phyloP scores from a whole-genome alignment of 2,888 invertebrate species.

The Leptinotarsa peninsularis region DNA sequence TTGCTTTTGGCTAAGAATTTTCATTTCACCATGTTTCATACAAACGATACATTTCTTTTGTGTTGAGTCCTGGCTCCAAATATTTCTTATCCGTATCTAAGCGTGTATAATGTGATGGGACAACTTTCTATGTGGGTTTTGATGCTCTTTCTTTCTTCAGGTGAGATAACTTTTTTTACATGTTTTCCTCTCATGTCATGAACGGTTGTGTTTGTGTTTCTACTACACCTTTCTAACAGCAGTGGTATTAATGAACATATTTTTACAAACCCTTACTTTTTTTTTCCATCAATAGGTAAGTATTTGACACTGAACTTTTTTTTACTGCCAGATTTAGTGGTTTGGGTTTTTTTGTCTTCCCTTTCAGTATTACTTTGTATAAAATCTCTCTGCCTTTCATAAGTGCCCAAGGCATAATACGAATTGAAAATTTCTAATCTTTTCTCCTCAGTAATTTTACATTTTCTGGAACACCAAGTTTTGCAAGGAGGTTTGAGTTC shows the following conservation, averaged over 20 bases:
- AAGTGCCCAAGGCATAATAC: slow-evolving; percentile 22
- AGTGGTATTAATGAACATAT: slow-evolving; percentile 42
- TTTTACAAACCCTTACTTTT: slow-evolving; percentile 38
- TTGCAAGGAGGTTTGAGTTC: slow-evolving; percentile 13
- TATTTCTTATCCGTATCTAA: too few species aligned
- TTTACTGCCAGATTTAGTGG: too few species aligned
- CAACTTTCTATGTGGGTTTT: too few species aligned
- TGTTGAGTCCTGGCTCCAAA: too few species aligned
- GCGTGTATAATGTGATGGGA: too few species aligned
- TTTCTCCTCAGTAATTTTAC: not conserved
- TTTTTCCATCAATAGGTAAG: not conserved
- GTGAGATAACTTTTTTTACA: too few species aligned
- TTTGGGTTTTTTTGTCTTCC: too few species aligned
- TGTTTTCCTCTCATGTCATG: slow-evolving; percentile 26
- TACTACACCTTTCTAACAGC: slow-evolving; percentile 39
- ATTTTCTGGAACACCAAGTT: slow-evolving; percentile 13
- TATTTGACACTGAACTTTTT: not conserved
- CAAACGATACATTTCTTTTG: slow-evolving; percentile 26
- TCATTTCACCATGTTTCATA: slow-evolving; percentile 8
- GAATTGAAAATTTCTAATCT: slow-evolving; percentile 8
- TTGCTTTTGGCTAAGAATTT: slow-evolving; percentile 3
- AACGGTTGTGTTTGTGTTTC: slow-evolving; percentile 28
- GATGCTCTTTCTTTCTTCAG: too few species aligned
- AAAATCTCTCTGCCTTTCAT: slow-evolving; percentile 18
- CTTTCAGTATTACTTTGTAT: slow-evolving; percentile 12